These are phyloP conservation scores for Apis florea DNA, from an alignment of 1,140 invertebrate species.

Conservation along the genomic window DNA sequence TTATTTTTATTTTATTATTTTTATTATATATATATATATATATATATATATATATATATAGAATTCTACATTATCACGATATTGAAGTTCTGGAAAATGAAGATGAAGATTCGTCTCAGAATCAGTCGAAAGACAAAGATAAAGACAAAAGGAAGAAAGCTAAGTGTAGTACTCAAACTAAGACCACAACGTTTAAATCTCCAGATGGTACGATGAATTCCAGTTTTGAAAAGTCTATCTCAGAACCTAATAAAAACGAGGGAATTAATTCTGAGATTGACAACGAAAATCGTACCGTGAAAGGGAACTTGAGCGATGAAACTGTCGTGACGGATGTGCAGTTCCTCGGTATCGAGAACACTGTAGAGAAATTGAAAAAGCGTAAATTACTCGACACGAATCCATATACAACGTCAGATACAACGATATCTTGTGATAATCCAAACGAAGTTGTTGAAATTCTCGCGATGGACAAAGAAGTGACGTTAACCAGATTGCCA, in stretches of 20 bases:
- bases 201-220: conserved; percentile 63
- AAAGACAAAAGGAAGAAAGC: conserved; percentile 80
- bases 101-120: conserved; percentile 78
- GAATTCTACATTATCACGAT: conserved; percentile 86
- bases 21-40: no score
- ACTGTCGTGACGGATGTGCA: conserved; percentile 52
- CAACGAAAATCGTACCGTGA: conserved; percentile 41
- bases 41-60: conserved; percentile 78
- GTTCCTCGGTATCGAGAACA: conserved; percentile 72
- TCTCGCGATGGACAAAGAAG: conserved; percentile 78
- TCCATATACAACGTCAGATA: conserved; percentile 12
- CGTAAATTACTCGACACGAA: conserved; percentile 72
- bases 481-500: conserved; percentile 77
- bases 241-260: conserved; percentile 66
- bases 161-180: conserved; percentile 68
- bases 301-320: conserved; percentile 13
- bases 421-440: conserved; percentile 36
- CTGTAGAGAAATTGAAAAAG: conserved; percentile 78
- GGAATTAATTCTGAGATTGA: conserved; percentile 47
- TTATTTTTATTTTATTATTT: no score
- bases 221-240: conserved; percentile 68
- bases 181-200: conserved; percentile 66
- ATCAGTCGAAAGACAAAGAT: conserved; percentile 68
- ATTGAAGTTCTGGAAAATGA: conserved; percentile 85
- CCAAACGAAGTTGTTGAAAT: conserved; percentile 74